Evolutionary conservation across 2,797 vertebrate species (phyloP).

Genomic region (Valencia hispanica): DNA sequence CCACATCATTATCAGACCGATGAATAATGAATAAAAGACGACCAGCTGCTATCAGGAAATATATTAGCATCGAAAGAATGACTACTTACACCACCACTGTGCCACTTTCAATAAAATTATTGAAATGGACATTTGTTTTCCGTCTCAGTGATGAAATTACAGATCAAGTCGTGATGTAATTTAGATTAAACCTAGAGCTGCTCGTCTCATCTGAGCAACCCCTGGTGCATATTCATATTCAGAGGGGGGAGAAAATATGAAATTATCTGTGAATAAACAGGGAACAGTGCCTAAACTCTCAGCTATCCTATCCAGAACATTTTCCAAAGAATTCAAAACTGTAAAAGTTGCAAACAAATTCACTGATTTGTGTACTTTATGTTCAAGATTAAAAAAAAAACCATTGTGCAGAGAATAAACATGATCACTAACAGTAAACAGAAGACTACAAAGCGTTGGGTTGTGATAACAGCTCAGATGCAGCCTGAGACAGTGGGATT

Average conservation of each 20-base stretch:
- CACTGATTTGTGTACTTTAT: neutral
- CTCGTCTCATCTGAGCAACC: neutral
- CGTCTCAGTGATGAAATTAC: constrained; percentile 8
- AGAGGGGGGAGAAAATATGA: neutral
- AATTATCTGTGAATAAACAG: neutral
- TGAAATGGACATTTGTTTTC: constrained; percentile 13
- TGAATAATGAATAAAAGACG: constrained; percentile 65
- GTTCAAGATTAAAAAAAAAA: neutral
- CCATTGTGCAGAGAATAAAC: neutral
- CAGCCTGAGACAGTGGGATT: neutral
- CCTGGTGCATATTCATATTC: neutral
- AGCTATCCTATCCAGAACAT: neutral
- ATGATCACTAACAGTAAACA: neutral
- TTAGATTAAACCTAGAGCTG: constrained; percentile 8
- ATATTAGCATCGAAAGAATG: constrained; percentile 72
- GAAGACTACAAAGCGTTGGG: neutral
- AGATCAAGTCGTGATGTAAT: neutral
- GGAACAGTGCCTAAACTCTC: neutral
- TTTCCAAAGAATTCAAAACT: neutral
- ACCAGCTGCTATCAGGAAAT: constrained; percentile 68
- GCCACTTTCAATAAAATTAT: constrained; percentile 42
- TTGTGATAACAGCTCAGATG: neutral
- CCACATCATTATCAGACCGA: constrained; percentile 51
- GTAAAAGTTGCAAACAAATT: neutral
- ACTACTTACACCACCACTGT: constrained; percentile 41